These are phyloP conservation scores for Microtus ochrogaster DNA, from an alignment of 2,113 vertebrate genomes.

Conservation along the genomic window DNA sequence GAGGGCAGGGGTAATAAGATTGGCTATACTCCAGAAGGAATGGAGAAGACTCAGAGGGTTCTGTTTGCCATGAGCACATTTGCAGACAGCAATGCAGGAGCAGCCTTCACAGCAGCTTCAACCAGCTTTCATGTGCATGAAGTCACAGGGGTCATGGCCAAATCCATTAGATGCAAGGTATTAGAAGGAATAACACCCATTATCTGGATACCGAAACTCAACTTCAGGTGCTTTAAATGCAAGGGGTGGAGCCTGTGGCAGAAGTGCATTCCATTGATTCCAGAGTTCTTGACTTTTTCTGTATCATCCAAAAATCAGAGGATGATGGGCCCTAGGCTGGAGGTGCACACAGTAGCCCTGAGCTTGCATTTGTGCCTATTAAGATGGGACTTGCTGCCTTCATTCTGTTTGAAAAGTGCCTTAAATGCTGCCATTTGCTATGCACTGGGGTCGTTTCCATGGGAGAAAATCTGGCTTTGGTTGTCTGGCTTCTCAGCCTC, in stretches of 20 bases:
- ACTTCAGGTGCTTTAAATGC: not conserved
- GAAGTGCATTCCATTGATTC: not conserved
- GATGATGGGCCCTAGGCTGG: not conserved
- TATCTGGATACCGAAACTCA: not conserved
- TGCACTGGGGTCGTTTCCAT: not conserved
- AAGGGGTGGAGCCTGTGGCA: too few relatives aligned
- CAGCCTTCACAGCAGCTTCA: too few relatives aligned
- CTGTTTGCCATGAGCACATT: not conserved
- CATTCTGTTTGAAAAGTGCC: not conserved
- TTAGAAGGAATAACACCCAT: not conserved
- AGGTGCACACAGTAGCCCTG: not conserved
- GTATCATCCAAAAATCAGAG: not conserved
- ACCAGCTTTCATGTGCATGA: rapidly evolving
- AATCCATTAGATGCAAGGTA: not conserved
- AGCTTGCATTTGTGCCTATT: rapidly evolving
- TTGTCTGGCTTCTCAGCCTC: not conserved
- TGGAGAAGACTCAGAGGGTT: not conserved
- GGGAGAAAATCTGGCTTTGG: not conserved
- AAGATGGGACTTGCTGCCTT: not conserved
- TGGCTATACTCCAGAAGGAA: rapidly evolving
- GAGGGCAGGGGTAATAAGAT: not conserved
- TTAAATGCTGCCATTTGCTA: not conserved
- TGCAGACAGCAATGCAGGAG: not conserved
- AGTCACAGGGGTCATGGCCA: not conserved
- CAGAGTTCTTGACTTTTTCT: not conserved